Base-by-base conservation (phyloP, 2,797 vertebrate species). In the Meriones psammophilus region DNA sequence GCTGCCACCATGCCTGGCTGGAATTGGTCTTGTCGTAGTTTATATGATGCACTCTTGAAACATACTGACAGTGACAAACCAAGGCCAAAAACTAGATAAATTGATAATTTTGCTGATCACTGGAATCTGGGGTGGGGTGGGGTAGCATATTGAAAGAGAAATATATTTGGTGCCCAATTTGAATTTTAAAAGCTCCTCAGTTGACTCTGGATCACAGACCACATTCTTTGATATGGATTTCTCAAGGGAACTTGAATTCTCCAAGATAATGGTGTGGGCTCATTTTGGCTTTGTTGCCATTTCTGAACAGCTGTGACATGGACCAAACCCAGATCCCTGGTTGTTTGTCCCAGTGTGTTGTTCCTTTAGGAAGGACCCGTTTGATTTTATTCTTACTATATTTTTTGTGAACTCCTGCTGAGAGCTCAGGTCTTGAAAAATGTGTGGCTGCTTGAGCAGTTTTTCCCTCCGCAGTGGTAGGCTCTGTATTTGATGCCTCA, bases 381-480 rank as follows among this genome's bases (percentile, higher is more conserved):
- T 13, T 24, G 30, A 4, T 12, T 0, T 8, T 22, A n/a, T 84
- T 89, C 73, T 39, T 87, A 28, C 87, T 18, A 36, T 78, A 50
- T 50, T 92, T 77, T 90, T 81, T 3, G 0, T 10, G 66, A 73
- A 79, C 74, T 96, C 46, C 0, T 12, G 77, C 81, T 12, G 86
- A 87, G 83, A 95, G 36, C 81, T 56, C 68, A 94, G 60, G n/a
- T 62, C 89, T 86, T 89, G 15, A 54, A 0, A 96, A 96, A 84
- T 60, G 24, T 18, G 69, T 5, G 92, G 73, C 50, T 86, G 91
- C 26, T 77, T 94, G 76, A 94, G 80, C 88, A 18, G 80, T 46
- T 15, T 7, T 3, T 5, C 3, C 20, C 18, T 9, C 12, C 33
- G 18, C 50, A 24, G 7, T 94, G 8, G n/a, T 0, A 3, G 66